Percentiles rank a stretch among this genome's conserved stretches.
These are phyloP conservation scores for Chiroxiphia lanceolata DNA, from an alignment of 2,797 vertebrate genomes.

Conservation along the genomic window DNA sequence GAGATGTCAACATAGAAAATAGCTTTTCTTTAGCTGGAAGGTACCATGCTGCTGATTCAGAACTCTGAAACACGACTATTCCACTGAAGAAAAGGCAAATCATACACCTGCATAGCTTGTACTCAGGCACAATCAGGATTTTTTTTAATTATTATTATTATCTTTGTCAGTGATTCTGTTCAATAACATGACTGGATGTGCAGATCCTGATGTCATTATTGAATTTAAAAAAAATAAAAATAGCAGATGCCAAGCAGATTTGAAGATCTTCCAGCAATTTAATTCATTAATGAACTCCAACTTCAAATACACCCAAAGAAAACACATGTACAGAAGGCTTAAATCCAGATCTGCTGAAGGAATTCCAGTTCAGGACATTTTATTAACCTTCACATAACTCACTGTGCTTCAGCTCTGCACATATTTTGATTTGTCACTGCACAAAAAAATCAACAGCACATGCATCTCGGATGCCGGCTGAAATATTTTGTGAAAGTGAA, in stretches of 20 bases:
- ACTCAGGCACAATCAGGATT: not conserved
- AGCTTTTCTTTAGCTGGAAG: not conserved
- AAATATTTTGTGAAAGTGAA: slow-evolving; percentile 4
- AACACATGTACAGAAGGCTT: not conserved
- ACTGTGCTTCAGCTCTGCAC: not conserved
- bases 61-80: not conserved
- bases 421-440: slow-evolving; percentile 23
- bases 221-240: not conserved
- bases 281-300: not conserved
- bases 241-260: not conserved
- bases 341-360: not conserved
- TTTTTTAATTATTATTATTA: not conserved
- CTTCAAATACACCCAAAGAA: not conserved
- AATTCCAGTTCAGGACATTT: not conserved
- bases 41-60: not conserved
- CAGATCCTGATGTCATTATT: not conserved
- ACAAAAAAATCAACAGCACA: not conserved
- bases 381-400: not conserved
- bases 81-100: not conserved
- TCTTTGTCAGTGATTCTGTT: not conserved
- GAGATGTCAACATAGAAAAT: not conserved
- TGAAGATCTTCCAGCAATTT: not conserved
- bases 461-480: not conserved
- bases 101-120: not conserved
- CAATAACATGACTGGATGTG: not conserved